These are phyloP conservation scores for Maniola hyperantus DNA, from an alignment of 2,888 invertebrate species.

Conservation along the genomic window DNA sequence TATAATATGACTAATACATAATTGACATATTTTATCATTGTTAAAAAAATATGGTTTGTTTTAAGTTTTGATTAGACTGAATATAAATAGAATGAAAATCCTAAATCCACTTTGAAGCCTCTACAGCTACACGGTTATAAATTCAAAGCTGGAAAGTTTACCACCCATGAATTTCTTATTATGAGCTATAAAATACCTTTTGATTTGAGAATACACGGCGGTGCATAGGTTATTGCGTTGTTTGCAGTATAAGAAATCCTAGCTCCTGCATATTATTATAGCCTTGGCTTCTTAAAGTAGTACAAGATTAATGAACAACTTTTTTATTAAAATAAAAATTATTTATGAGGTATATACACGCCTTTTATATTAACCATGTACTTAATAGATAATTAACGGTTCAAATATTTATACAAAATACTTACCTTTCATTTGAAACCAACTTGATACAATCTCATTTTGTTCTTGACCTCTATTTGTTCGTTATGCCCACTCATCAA, in stretches of 20 bases:
- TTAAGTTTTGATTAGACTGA: not conserved
- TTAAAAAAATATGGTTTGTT: too few species aligned
- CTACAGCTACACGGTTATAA: constrained; percentile 3
- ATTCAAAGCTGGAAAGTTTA: constrained; percentile 18
- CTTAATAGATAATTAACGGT: too few species aligned
- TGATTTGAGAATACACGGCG: not conserved
- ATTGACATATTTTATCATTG: too few species aligned
- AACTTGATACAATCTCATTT: too few species aligned
- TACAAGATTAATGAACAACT: not conserved
- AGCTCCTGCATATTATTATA: not conserved
- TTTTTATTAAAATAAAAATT: not conserved
- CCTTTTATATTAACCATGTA: too few species aligned
- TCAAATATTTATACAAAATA: too few species aligned
- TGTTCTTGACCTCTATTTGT: too few species aligned
- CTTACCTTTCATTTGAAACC: too few species aligned
- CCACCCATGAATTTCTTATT: constrained; percentile 10
- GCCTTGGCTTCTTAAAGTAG: not conserved
- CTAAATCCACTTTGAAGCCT: not conserved
- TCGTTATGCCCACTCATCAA: too few species aligned
- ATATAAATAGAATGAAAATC: constrained; percentile 4
- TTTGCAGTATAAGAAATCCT: not conserved
- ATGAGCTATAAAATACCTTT: constrained; percentile 11
- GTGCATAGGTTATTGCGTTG: not conserved
- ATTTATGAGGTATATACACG: not conserved
- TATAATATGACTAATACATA: too few species aligned